phyloP scores from a whole-genome alignment of 2,797 vertebrate species.

The Sternotherus odoratus region DNA sequence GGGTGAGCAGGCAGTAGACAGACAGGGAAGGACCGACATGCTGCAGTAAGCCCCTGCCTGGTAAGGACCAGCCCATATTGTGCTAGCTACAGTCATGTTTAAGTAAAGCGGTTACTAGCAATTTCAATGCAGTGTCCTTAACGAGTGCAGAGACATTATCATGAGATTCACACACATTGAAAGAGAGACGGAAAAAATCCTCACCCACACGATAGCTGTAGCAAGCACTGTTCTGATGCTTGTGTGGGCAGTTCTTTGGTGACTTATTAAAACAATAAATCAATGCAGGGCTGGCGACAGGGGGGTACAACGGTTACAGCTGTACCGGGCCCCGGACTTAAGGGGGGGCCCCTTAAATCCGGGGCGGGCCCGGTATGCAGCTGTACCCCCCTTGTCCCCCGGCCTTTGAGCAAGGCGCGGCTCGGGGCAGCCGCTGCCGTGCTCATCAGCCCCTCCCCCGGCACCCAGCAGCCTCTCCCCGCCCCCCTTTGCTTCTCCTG shows the following conservation, averaged over 20 bases:
- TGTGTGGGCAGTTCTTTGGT: background rate
- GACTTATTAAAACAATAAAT: background rate
- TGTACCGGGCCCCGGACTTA: too few species aligned
- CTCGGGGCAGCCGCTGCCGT: too few species aligned
- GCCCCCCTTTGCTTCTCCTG: too few species aligned
- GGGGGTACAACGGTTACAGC: too few species aligned
- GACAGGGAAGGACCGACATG: background rate
- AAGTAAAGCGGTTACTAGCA: background rate
- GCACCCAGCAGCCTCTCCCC: too few species aligned
- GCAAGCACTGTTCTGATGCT: background rate
- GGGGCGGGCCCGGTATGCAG: too few species aligned
- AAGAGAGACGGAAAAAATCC: background rate
- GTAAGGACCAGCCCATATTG: background rate
- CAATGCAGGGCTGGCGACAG: too few species aligned
- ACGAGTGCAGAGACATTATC: background rate
- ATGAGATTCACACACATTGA: background rate
- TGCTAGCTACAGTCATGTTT: background rate
- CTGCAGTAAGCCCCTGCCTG: background rate
- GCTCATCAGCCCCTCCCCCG: too few species aligned
- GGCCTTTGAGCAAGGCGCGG: too few species aligned
- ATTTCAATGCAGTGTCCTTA: background rate
- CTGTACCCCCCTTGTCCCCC: too few species aligned
- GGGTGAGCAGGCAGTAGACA: background rate
- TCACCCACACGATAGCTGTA: background rate
- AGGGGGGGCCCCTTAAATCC: too few species aligned